These are phyloP conservation scores for Pavo muticus DNA, from an alignment of 2,113 vertebrate species.

Conservation along the genomic window DNA sequence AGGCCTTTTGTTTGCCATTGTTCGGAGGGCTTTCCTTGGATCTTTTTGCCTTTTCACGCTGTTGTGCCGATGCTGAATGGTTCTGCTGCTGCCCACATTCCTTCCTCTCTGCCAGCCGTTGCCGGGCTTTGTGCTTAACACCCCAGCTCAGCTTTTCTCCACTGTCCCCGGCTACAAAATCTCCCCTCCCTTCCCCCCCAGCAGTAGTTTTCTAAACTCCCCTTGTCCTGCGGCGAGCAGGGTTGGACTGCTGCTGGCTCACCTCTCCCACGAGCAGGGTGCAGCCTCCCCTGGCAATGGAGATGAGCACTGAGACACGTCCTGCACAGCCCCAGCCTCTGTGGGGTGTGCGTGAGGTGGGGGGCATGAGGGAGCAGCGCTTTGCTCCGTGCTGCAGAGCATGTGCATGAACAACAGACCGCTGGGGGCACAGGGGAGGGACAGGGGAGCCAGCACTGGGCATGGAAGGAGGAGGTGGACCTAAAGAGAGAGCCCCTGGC, in stretches of 20 bases:
- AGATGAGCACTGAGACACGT: no score
- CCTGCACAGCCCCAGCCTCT: not conserved
- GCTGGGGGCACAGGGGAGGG: not conserved
- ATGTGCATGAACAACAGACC: constrained; percentile 18
- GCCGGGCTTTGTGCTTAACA: constrained; percentile 58
- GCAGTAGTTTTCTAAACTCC: not conserved
- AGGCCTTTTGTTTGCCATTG: constrained; percentile 56
- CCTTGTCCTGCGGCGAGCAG: not conserved
- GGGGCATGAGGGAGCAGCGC: not conserved
- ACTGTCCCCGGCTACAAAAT: constrained; percentile 20
- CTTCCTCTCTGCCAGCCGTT: constrained; percentile 38
- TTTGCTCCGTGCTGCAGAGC: constrained; percentile 44
- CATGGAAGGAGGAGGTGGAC: constrained; percentile 14
- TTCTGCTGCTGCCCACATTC: constrained; percentile 74
- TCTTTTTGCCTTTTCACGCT: constrained; percentile 60
- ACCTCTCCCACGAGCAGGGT: not conserved
- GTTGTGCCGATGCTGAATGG: constrained; percentile 44
- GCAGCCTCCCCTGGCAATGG: not conserved
- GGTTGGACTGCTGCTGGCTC: not conserved
- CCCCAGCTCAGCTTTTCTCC: constrained; percentile 69
- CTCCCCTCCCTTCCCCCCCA: not conserved
- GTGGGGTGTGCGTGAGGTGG: not conserved
- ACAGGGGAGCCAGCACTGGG: not conserved
- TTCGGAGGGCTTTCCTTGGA: constrained; percentile 57
- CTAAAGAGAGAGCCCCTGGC: not conserved